Evolutionary conservation across 2,888 invertebrate genomes (phyloP), one percentile per base, ranked within the genome.

Genomic region (Meiosimyza platycephala): DNA sequence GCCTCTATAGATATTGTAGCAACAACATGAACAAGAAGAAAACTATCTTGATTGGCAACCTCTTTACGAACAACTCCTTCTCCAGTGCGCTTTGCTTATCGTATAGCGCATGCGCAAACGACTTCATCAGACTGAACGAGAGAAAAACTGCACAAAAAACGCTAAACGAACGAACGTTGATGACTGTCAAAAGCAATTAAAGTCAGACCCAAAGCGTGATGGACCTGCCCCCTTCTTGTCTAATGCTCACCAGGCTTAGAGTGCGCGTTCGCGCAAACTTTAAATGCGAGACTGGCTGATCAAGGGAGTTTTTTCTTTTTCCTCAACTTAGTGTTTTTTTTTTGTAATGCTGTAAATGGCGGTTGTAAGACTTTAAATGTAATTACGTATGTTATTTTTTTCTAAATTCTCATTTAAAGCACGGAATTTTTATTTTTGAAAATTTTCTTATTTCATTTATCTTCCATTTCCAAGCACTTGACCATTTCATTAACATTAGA

Each of bases 131-230:
- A 33, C 62, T 47, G 62, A 40, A 40, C 16, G 12, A 15, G 64
- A 57, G 64, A 52, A 22, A 22, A 50, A 18, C 51, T 47, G 59
- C 71, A 64, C 28, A 33, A 54, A 47, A 74, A 48, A 59, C 68
- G 54, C 57, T 50, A 57, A 68, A 73, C 81, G 83, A 82, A 82
- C 79, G 79, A 78, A 79, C 77, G 80, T 79, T 82, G 83, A 84
- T 84, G 85, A 84, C 82, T 84, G 84, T 84, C 85, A 83, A 82
- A 82, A 85, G 84, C 81, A 84, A 84, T 84, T 84, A 84, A 84
- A 85, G 82, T 80, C 85, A 81, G 83, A 85, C 83, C 82, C 65
- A 54, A 67, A 40, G 6, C 40, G 50, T 66, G 66, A 64, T 64
- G 64, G 64, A 51, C 64, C 16, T 62, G 60, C 60, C 33, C 16